These are phyloP conservation scores for Drosophila cognata DNA, from an alignment of 2,888 invertebrate species.

Conservation along the genomic window DNA sequence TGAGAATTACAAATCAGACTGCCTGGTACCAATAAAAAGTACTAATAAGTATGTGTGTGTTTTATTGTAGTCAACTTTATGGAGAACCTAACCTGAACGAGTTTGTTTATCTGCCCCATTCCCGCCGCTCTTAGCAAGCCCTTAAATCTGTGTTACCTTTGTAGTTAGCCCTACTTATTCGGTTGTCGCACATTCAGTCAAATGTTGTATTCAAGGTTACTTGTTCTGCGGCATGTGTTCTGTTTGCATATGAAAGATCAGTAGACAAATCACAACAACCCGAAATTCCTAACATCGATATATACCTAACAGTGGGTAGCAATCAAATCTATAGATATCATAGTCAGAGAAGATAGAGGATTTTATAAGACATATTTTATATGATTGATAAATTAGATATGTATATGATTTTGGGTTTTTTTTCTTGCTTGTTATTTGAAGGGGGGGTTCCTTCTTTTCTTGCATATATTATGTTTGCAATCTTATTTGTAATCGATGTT, in stretches of 20 bases:
- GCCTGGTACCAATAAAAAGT: slow-evolving; percentile 74
- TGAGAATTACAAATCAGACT: slow-evolving; percentile 81
- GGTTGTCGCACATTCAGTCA: slow-evolving; percentile 7
- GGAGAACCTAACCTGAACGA: slow-evolving; percentile 46
- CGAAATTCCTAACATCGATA: neutral
- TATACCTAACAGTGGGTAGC: neutral
- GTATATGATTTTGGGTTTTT: no score
- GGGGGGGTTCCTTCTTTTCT: no score
- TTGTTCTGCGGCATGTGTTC: neutral
- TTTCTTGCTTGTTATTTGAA: no score
- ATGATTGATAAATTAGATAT: no score
- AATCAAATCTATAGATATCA: neutral
- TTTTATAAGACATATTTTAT: no score
- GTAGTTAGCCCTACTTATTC: slow-evolving; percentile 28
- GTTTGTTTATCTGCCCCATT: slow-evolving; percentile 19
- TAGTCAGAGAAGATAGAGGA: neutral
- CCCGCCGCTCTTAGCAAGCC: slow-evolving; percentile 3
- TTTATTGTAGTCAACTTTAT: slow-evolving; percentile 78
- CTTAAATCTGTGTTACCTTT: slow-evolving; percentile 49
- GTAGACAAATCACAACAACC: neutral
- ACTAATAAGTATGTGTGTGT: slow-evolving; percentile 74
- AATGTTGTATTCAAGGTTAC: neutral
- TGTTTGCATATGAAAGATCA: neutral
- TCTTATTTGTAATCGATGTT: no score
- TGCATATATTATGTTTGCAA: no score